Base-by-base conservation (phyloP, 2,113 vertebrate genomes). In the Periophthalmodon schlosseri region DNA sequence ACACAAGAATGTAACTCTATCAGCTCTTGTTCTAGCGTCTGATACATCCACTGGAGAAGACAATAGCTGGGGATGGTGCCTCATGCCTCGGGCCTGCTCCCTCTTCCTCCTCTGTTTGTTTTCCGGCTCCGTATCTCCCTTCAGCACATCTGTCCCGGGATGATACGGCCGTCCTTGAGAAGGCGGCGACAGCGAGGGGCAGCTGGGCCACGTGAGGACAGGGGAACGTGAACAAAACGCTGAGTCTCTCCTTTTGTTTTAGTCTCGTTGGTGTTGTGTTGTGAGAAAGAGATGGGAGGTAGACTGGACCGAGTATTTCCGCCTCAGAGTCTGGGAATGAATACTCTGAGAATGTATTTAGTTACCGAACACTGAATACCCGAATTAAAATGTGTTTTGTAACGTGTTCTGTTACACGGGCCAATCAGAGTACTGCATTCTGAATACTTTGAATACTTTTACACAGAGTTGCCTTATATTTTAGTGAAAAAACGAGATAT, bases 241-340 rank as follows among this genome's bases (percentile, higher is more conserved):
- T 54, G 66, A 75, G 75, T 72, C 71, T 73, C 69, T 78, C 49
- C 80, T 77, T 70, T 73, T 76, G 69, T 84, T 87, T 86, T 70
- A 10, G 65, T 68, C 67, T 16, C 46, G 20, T 67, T 63, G 34
- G 60, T 34, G 58, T 58, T 80, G 68, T 76, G 82, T 79, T 73
- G 46, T 28, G 77, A 49, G 80, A 79, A 39, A 24, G 5, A 68
- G 72, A 1, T 23, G 67, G 64, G 68, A 77, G 76, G 39, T 74
- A 24, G 71, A 78, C 47, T 75, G 73, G 23, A 82, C 81, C 68
- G 78, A 74, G 79, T 0, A 10, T 80, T 84, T 90, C 85, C 68
- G 86, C 81, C 81, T 89, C 89, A 88, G 86, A 77, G 88, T 91
- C 87, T 91, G 75, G 88, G 89, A 91, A 92, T 88, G 74, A 28